Evolutionary conservation across 2,113 vertebrate genomes (phyloP).

Genomic region (Pagrus major): DNA sequence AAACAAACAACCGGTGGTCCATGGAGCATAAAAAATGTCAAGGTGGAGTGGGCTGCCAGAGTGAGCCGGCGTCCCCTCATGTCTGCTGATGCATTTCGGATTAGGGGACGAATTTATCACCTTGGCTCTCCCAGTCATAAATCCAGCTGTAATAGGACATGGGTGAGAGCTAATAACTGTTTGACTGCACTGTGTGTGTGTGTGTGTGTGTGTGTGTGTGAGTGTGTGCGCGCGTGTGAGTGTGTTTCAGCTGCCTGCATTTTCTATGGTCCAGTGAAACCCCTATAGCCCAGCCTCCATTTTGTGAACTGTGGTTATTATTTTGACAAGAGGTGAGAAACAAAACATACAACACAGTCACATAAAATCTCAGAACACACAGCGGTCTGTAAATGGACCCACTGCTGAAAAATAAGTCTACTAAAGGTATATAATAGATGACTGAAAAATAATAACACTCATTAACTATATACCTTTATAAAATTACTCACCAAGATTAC

Average conservation of each 20-base stretch:
- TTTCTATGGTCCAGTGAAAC: constrained; percentile 23
- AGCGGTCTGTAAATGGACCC: not conserved
- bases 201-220: constrained; percentile 42
- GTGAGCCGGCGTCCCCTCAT: constrained; percentile 18
- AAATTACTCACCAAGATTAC: no score
- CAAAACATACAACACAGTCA: not conserved
- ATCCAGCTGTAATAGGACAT: constrained; percentile 65
- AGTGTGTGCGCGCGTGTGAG: constrained; percentile 41
- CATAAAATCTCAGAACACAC: not conserved
- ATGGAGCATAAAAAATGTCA: constrained; percentile 36
- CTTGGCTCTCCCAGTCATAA: constrained; percentile 45
- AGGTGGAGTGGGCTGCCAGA: constrained; percentile 24
- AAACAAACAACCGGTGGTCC: constrained; percentile 21
- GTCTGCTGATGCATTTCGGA: constrained; percentile 55
- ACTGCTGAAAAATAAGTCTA: not conserved
- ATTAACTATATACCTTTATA: not conserved
- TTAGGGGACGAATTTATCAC: constrained; percentile 64
- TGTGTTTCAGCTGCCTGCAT: constrained; percentile 25
- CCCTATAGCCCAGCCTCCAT: constrained; percentile 22
- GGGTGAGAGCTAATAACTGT: constrained; percentile 57
- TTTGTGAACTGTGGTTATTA: constrained; percentile 26
- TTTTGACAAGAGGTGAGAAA: constrained; percentile 1
- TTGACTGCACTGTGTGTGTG: constrained; percentile 37
- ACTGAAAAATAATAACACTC: not conserved
- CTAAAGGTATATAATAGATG: not conserved